These are phyloP conservation scores for Centropyge bicolor DNA, from an alignment of 2,797 vertebrate genomes.

Conservation along the genomic window DNA sequence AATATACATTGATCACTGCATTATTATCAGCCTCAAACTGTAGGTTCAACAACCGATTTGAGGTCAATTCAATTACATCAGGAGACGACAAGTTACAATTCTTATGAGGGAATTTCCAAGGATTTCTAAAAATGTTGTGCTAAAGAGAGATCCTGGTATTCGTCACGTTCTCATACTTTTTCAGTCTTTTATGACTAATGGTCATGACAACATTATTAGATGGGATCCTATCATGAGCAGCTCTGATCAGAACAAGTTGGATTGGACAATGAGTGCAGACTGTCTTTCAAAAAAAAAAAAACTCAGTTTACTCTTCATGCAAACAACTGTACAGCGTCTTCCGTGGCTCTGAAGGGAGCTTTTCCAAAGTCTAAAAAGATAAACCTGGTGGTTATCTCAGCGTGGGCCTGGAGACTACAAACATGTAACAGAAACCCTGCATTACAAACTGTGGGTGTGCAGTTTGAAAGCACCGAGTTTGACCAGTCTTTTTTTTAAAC, in stretches of 20 bases:
- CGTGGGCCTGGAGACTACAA: not conserved
- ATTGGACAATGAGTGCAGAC: not conserved
- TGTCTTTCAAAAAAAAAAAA: not conserved
- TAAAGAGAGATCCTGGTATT: not conserved
- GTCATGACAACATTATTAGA: not conserved
- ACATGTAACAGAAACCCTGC: not conserved
- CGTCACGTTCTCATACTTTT: not conserved
- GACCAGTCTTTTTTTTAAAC: not conserved
- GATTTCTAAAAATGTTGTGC: not conserved
- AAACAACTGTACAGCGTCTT: not conserved
- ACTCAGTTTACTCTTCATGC: not conserved
- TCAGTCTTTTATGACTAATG: not conserved
- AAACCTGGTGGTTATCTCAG: not conserved
- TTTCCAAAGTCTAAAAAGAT: not conserved
- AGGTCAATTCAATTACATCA: not conserved
- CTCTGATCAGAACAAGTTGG: not conserved
- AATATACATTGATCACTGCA: not conserved
- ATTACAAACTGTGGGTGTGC: not conserved
- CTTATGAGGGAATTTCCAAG: not conserved
- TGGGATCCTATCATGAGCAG: not conserved
- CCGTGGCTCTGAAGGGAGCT: not conserved
- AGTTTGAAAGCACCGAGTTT: not conserved
- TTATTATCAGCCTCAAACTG: not conserved
- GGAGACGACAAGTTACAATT: not conserved
- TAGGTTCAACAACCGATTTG: not conserved